Evolutionary conservation across 2,797 vertebrate species (phyloP).

Genomic region (Bovichtus diacanthus): DNA sequence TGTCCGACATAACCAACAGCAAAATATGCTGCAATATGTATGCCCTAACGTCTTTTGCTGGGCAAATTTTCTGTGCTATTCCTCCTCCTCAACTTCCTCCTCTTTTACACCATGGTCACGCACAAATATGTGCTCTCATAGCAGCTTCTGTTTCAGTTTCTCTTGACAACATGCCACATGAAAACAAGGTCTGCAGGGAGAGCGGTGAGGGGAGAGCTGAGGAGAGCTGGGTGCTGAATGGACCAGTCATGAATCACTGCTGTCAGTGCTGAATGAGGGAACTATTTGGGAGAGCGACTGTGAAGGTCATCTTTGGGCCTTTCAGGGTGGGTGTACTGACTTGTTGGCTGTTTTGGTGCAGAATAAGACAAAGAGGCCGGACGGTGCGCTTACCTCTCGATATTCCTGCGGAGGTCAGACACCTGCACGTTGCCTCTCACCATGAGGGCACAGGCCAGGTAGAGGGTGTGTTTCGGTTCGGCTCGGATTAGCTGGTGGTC

Average conservation of each 20-base stretch:
- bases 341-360: neutral
- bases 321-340: neutral
- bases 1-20: neutral
- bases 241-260: slow-evolving; percentile 54
- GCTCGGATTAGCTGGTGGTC: slow-evolving; percentile 93
- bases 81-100: neutral
- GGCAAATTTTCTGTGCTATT: neutral
- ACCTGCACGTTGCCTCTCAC: slow-evolving; percentile 94
- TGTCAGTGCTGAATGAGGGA: slow-evolving; percentile 54
- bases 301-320: slow-evolving; percentile 41
- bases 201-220: slow-evolving; percentile 16
- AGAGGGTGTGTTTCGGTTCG: slow-evolving; percentile 92
- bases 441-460: slow-evolving; percentile 95
- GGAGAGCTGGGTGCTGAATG: slow-evolving; percentile 32
- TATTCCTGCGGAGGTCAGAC: slow-evolving; percentile 97
- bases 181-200: slow-evolving; percentile 40
- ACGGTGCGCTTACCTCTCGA: slow-evolving; percentile 88
- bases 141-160: slow-evolving; percentile 39
- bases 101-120: slow-evolving; percentile 27
- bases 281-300: slow-evolving; percentile 29
- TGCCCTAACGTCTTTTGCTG: neutral
- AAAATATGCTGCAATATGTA: neutral
- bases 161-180: slow-evolving; percentile 37
- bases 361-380: neutral
- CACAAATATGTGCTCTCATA: slow-evolving; percentile 46